phyloP scores from a whole-genome alignment of 1,140 invertebrate species.

The Probaryconus sp. region DNA sequence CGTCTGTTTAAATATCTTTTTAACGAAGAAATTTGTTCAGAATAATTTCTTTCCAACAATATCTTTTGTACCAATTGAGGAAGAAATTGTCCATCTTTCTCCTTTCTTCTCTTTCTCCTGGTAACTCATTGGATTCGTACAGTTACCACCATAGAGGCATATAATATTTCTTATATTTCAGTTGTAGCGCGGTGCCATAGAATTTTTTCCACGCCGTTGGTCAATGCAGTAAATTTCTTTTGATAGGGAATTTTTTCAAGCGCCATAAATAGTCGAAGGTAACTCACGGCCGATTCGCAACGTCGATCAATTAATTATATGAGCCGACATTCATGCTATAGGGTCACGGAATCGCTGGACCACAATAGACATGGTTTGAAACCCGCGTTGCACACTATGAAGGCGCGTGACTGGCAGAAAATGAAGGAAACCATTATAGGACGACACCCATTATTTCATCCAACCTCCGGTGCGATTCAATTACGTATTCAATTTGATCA shows the following conservation, averaged over 20 bases:
- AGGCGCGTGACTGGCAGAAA: slow-evolving; percentile 65
- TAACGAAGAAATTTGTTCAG: too few species aligned
- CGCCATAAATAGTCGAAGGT: slow-evolving; percentile 51
- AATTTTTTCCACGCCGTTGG: too few species aligned
- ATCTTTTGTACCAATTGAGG: too few species aligned
- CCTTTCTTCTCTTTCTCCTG: too few species aligned
- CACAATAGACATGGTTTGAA: slow-evolving; percentile 64
- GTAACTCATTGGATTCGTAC: too few species aligned
- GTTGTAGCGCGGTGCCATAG: too few species aligned
- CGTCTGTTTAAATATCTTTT: too few species aligned
- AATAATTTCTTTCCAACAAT: too few species aligned
- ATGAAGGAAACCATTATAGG: slow-evolving; percentile 63
- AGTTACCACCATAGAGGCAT: too few species aligned
- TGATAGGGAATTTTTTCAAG: neutral
- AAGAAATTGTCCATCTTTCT: too few species aligned
- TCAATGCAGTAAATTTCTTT: too few species aligned
- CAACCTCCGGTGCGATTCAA: slow-evolving; percentile 62
- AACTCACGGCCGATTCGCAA: slow-evolving; percentile 44
- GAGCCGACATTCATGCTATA: slow-evolving; percentile 31
- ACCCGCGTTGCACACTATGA: slow-evolving; percentile 53
- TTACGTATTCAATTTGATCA: slow-evolving; percentile 67
- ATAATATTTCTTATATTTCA: too few species aligned
- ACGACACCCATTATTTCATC: slow-evolving; percentile 70
- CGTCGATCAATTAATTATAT: slow-evolving; percentile 73
- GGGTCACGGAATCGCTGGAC: slow-evolving; percentile 58